A percentile compares a stretch with the other conserved stretches of the same genome.
Conservation (phyloP, 1,140 invertebrate species). For the Drosophila kohkoa region DNA sequence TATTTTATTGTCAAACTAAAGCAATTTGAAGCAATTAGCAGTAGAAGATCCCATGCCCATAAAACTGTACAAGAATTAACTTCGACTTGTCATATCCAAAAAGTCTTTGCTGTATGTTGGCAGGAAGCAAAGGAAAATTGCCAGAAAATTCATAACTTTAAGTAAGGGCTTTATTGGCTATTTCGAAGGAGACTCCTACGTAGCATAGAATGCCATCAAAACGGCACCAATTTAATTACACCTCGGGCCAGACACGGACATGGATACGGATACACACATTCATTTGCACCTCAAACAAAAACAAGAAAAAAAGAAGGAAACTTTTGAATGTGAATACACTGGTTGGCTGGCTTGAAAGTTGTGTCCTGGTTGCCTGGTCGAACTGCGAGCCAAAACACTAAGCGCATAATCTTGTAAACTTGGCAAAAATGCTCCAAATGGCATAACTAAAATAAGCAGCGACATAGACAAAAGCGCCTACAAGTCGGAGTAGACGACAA, state of each 20-base stretch:
- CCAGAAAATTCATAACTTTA: slow-evolving; percentile 26
- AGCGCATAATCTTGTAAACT: slow-evolving; percentile 82
- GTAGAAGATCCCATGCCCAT: no score
- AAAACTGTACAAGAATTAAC: no score
- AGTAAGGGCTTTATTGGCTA: slow-evolving; percentile 31
- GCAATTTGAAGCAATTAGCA: no score
- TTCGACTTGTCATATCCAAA: not conserved
- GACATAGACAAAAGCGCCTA: slow-evolving; percentile 46
- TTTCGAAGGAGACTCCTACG: slow-evolving; percentile 4
- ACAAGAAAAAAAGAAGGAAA: slow-evolving; percentile 25
- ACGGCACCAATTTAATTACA: slow-evolving; percentile 70
- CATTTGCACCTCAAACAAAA: slow-evolving; percentile 64
- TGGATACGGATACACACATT: slow-evolving; percentile 23
- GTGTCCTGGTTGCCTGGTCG: slow-evolving; percentile 31
- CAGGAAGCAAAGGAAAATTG: not conserved
- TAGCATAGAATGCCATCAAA: slow-evolving; percentile 36
- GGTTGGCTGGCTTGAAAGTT: slow-evolving; percentile 46
- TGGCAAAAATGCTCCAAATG: slow-evolving; percentile 76
- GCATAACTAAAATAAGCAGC: slow-evolving; percentile 82
- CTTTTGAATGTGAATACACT: slow-evolving; percentile 45
- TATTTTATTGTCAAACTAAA: no score
- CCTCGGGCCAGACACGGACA: slow-evolving; percentile 43
- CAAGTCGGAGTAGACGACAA: slow-evolving; percentile 5
- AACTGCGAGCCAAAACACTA: slow-evolving; percentile 57
- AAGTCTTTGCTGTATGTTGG: not conserved